Evolutionary conservation across 2,797 vertebrate genomes (phyloP), one percentile per base, ranked within the genome.

Genomic region (Pogoniulus pusillus): DNA sequence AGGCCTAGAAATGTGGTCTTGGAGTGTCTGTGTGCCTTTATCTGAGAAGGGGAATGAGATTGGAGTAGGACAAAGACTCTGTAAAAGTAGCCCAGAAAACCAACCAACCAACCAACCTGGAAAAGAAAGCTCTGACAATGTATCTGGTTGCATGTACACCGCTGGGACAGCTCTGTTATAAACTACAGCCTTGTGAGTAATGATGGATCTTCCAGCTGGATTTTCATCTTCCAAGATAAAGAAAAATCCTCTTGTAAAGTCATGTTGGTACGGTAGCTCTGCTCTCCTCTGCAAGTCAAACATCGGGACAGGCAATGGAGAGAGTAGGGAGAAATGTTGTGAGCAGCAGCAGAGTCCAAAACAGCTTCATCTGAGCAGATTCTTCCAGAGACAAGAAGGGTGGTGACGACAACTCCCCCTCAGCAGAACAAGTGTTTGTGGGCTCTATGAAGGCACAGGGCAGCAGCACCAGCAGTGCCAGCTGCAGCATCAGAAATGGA

Each of bases 391-490:
- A 24, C 7, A 64, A 49, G 17, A 72, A 64, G 57, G 49, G 32
- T 16, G 27, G 8, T 11, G 20, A 60, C 64, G 59, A n/a, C 20
- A 49, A 2, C 2, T 1, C 1, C 5, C 47, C 0, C 0, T 5
- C 17, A 29, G 34, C 75, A 69, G 32, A 37, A 60, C 30, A 58
- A 4, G 54, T 0, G 0, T 14, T 12, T 0, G 1, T 14, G 6
- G 49, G 41, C 30, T 79, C 55, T 80, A 51, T 0, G 0, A 14
- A 24, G 34, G 8, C 7, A 4, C 3, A 4, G 35, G 55, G 8
- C 58, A 77, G 47, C 72, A 63, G 41, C 2, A 5, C 51, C 27
- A 77, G 47, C 72, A 63, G 41, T 2, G 5, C 51, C 27, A 1
- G 1, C 14, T 72, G n/a, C 57, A 71, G 68, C 32, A 59, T 30